Evolutionary conservation across 2,888 invertebrate genomes (phyloP), one percentile per base, ranked within the genome.

Genomic region (Diplazon laetatorius): DNA sequence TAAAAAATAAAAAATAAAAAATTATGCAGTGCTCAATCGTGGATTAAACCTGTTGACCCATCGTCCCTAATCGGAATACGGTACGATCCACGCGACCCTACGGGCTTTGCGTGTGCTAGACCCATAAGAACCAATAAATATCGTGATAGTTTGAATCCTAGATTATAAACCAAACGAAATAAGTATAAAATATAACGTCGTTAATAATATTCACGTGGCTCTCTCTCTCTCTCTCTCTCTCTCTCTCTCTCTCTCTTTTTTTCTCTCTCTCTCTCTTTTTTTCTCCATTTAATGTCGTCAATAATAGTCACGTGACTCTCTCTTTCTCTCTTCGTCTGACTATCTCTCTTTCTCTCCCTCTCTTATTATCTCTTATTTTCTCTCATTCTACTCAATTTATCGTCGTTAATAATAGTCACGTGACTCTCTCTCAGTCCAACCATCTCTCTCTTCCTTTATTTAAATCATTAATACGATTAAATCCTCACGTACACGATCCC

Each of bases 71-170:
- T 37, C 39, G 59, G 18, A 20, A n/a, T 46, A 62, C 30, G 4
- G 25, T 62, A 44, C 25, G 46, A n/a, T 10, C 6, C 46, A 46
- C 25, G 22, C n/a, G n/a, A n/a, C n/a, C n/a, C 20, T 20, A 12
- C 20, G 6, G 12, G 39, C n/a, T 30, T 25, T 35, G 55, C 55
- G 22, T 18, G 42, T 37, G 18, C 30, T 20, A 12, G 57, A 46
- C 62, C 62, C 71, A 42, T 71, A 39, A 71, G 55, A 55, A 14
- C 55, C 55, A 10, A 55, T 30, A 55, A 55, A 55, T 30, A 55
- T 30, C 16, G 16, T 6, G 30, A 30, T 30, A 55, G 16, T 30
- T 30, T 16, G 30, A 63, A 20, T 63, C 55, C 52, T 55, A 46
- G 14, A 55, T 25, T 14, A 37, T 55, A 52, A 55, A 63, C 55